Base-by-base conservation (phyloP, 2,113 vertebrate species). In the Neopipo cinnamomea region DNA sequence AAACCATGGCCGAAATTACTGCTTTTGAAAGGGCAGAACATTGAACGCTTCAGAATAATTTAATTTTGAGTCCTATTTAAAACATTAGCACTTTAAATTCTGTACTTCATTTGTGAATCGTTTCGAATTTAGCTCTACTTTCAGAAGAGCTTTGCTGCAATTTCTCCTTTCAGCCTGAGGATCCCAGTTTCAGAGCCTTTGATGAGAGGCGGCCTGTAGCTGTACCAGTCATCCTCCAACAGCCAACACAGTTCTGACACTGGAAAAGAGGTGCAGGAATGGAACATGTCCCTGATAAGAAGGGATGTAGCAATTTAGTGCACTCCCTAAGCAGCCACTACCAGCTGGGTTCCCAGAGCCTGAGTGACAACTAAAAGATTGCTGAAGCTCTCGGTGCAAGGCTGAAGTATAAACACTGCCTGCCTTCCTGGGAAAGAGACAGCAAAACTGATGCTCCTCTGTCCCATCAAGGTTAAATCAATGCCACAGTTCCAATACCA, bases 121-220 rank as follows among this genome's bases (percentile, higher is more conserved):
- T 21, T 41, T 41, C 85, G 66, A 88, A 72, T 65, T 65, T 20
- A 59, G 61, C 11, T 81, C 37, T 55, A 8, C 39, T 79, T 78
- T 52, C 67, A 50, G 16, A 6, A 62, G 15, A 62, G 10, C 7
- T 84, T 86, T 95, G 47, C 55, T 76, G 37, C 14, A 66, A 53
- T 42, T 83, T 68, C 30, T 67, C 58, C 63, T 85, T 72, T 71
- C 31, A 66, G 61, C 18, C 35, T 21, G 33, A 84, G 42, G 50
- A 80, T 27, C 56, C 13, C 44, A 56, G 27, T 37, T 70, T 49
- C 82, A 82, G 37, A 65, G 35, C 24, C 74, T 59, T 12, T 37
- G 50, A 28, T 3, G 13, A 75, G 67, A 90, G 5, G 22, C 33
- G 37, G 35, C 18, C 56, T 0, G 0, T 8, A 37, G 67, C 37